Evolutionary conservation across 1,140 invertebrate genomes (phyloP), one percentile per base, ranked within the genome.

Genomic region (Steinernema khuongi): DNA sequence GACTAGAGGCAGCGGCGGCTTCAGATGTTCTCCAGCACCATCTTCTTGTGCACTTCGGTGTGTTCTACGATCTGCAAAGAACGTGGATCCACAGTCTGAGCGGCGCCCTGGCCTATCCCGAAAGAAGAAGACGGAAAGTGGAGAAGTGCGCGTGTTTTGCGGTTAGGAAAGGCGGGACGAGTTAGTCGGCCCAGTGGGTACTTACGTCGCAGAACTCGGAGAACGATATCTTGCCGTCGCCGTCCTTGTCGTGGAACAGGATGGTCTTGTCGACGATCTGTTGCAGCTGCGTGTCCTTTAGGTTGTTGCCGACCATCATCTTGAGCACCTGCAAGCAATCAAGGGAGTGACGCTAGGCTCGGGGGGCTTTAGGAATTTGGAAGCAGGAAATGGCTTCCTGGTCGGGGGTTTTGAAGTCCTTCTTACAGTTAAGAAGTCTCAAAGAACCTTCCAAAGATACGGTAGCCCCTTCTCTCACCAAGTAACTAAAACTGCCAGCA

Each of bases 171-270:
- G 74, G 31, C 31, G 28, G 36, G 60, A 69, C 68, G 60, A 70
- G 67, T 60, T 70, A 72, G 43, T 1, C 18, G 19, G n/a, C 30
- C 30, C 2, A 31, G 2, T 0, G 30, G 31, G 22, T 67, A 85
- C 82, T 79, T 75, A 86, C 86, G 70, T 85, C 83, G 66, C 86
- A 87, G 71, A 86, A 86, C 73, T 86, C 85, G 31, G 86, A 76
- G 75, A 87, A 86, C 19, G 85, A 86, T 67, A 86, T 86, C 74
- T 86, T 87, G 30, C 85, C 85, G 67, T 86, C 85, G 30, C 80
- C 79, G 76, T 99, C 95, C 89, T 98, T 98, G 88, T 86, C 85
- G 69, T 86, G 86, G 74, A 86, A 87, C 2, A 86, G 76, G 68
- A 86, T 86, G 0, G 85, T 86, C 73, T 86, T 86, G 71, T 86